Evolutionary conservation across 2,888 invertebrate species (phyloP).

Genomic region (Salpingus planirostris): DNA sequence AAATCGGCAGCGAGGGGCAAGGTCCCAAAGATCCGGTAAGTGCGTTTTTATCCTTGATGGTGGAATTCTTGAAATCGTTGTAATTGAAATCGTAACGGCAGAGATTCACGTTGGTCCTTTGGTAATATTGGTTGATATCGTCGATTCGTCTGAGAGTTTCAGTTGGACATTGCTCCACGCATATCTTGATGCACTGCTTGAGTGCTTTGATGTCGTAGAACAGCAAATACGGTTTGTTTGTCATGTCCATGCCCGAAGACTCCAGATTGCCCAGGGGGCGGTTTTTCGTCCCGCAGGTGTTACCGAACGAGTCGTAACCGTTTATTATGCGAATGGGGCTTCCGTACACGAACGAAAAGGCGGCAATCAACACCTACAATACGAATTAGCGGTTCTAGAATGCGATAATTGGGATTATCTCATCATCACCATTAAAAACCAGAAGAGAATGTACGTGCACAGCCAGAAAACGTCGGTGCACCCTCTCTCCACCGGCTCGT

Average conservation of each 20-base stretch:
- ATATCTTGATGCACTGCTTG: constrained; percentile 71
- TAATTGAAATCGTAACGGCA: constrained; percentile 66
- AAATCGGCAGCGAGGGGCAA: constrained; percentile 71
- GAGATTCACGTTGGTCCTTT: constrained; percentile 61
- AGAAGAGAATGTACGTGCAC: constrained; percentile 67
- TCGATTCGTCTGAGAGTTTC: constrained; percentile 50
- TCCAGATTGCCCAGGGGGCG: constrained; percentile 63
- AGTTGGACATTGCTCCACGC: constrained; percentile 81
- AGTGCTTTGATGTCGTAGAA: constrained; percentile 75
- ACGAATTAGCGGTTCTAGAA: too few species aligned
- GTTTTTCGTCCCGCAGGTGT: constrained; percentile 86
- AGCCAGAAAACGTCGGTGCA: constrained; percentile 83
- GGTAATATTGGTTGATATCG: constrained; percentile 66
- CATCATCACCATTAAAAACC: constrained; percentile 71
- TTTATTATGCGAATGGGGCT: constrained; percentile 78
- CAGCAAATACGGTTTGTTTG: constrained; percentile 69
- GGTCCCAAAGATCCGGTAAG: constrained; percentile 53
- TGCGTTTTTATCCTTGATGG: constrained; percentile 23
- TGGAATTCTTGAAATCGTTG: constrained; percentile 40
- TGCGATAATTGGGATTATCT: constrained; percentile 7
- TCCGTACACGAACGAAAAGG: constrained; percentile 81
- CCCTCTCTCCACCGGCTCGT: constrained; percentile 49
- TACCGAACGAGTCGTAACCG: constrained; percentile 91
- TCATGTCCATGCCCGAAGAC: constrained; percentile 71
- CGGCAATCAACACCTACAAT: constrained; percentile 68